Evolutionary conservation across 1,140 invertebrate genomes (phyloP).

Genomic region (Macrotrachela quadricornifera): DNA sequence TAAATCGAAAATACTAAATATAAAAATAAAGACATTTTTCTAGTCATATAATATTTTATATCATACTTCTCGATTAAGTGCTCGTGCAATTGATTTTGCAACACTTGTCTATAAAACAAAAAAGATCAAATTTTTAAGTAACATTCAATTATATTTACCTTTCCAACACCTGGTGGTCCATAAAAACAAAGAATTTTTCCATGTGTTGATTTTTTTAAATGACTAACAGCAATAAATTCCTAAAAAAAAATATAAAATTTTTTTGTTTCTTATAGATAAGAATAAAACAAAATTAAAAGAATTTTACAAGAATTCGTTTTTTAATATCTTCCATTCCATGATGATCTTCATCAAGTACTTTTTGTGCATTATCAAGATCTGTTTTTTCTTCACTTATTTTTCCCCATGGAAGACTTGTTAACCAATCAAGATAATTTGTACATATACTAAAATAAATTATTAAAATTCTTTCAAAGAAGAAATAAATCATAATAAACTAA

Average conservation of each 20-base stretch:
- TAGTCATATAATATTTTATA: too few species aligned
- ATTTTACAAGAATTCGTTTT: conserved; percentile 54
- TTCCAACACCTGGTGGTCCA: conserved; percentile 93
- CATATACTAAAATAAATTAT: too few species aligned
- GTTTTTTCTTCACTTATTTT: conserved; percentile 61
- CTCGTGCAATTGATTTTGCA: conserved; percentile 82
- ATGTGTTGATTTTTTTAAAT: conserved; percentile 75
- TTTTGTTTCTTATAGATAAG: too few species aligned
- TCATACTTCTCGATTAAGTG: conserved; percentile 33
- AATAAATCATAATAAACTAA: conserved; percentile 26
- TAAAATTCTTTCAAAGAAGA: too few species aligned
- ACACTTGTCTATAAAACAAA: conserved; percentile 53
- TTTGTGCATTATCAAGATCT: conserved; percentile 54
- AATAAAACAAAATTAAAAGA: conserved; percentile 9
- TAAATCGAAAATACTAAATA: conserved; percentile 70
- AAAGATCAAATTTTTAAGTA: too few species aligned
- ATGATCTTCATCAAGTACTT: conserved; percentile 83
- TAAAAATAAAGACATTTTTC: neutral
- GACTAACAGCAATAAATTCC: conserved; percentile 95
- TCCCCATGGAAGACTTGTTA: conserved; percentile 89
- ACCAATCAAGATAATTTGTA: conserved; percentile 85
- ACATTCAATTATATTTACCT: conserved; percentile 22
- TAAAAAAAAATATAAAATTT: conserved; percentile 10
- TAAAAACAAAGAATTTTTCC: conserved; percentile 97
- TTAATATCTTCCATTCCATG: conserved; percentile 99